Conservation (phyloP, 2,113 vertebrate species). For the Meleagris gallopavo region DNA sequence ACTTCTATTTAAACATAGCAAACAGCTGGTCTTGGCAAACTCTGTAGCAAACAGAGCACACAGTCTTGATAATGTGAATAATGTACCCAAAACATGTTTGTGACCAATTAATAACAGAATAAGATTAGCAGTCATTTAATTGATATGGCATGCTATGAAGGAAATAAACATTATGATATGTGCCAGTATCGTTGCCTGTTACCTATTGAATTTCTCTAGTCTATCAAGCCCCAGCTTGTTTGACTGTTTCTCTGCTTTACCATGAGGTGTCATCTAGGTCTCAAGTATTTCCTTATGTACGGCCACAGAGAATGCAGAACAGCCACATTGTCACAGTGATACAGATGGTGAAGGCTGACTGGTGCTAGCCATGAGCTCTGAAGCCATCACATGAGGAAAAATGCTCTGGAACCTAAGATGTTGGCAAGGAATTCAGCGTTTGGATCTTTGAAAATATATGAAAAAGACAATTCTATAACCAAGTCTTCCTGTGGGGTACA, state of each 20-base stretch:
- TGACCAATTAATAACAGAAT: neutral
- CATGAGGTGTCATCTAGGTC: accelerated
- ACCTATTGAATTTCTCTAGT: neutral
- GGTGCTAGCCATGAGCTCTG: neutral
- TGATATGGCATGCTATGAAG: neutral
- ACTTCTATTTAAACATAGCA: neutral
- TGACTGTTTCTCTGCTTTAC: neutral
- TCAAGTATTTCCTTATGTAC: neutral
- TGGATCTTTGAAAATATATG: neutral
- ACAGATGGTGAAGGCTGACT: neutral
- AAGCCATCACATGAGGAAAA: neutral
- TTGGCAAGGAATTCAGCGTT: neutral
- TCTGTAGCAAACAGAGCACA: neutral
- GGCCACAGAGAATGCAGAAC: neutral
- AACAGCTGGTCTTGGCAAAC: neutral
- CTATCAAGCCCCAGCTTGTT: neutral
- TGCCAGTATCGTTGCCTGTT: accelerated
- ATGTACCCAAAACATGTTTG: neutral
- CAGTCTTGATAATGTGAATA: neutral
- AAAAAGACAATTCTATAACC: neutral
- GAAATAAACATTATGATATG: neutral
- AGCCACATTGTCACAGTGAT: neutral
- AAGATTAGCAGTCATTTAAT: neutral
- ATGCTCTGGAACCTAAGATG: neutral
- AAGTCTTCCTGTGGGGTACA: neutral